Evolutionary conservation across 2,888 invertebrate species (phyloP).

Genomic region (Metallyticus violacea): DNA sequence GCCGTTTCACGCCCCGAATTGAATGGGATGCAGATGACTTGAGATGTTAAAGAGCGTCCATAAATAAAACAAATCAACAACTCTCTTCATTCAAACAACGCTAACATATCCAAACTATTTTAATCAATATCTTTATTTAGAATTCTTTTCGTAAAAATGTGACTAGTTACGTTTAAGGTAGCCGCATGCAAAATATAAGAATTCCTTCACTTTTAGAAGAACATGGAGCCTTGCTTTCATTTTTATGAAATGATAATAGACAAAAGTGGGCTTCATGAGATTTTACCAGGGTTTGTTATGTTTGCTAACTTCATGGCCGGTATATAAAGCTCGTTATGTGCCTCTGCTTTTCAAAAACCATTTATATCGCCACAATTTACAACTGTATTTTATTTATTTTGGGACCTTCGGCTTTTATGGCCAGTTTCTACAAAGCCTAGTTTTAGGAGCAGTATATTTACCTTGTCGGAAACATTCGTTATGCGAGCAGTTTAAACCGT

Average conservation of each 20-base stretch:
- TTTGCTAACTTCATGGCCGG: background rate
- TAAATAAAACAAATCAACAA: too few species aligned
- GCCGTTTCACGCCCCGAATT: too few species aligned
- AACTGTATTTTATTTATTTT: background rate
- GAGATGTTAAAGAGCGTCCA: too few species aligned
- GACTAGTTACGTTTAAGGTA: too few species aligned
- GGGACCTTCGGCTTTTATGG: background rate
- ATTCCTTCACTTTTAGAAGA: too few species aligned
- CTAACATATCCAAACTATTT: too few species aligned
- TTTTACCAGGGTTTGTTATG: background rate
- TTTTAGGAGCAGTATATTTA: background rate
- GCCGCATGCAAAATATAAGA: too few species aligned
- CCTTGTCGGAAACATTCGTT: background rate
- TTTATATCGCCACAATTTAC: background rate
- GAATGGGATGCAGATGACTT: too few species aligned
- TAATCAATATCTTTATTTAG: too few species aligned
- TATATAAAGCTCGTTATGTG: background rate
- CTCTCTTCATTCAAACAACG: too few species aligned
- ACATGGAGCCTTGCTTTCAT: too few species aligned
- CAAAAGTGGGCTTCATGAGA: background rate
- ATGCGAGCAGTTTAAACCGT: background rate
- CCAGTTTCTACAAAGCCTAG: background rate
- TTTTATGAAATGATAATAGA: background rate
- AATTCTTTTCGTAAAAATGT: too few species aligned
- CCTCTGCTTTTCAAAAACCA: background rate